These are phyloP conservation scores for Euborellia annulipes DNA, from an alignment of 1,140 invertebrate species.

Conservation along the genomic window DNA sequence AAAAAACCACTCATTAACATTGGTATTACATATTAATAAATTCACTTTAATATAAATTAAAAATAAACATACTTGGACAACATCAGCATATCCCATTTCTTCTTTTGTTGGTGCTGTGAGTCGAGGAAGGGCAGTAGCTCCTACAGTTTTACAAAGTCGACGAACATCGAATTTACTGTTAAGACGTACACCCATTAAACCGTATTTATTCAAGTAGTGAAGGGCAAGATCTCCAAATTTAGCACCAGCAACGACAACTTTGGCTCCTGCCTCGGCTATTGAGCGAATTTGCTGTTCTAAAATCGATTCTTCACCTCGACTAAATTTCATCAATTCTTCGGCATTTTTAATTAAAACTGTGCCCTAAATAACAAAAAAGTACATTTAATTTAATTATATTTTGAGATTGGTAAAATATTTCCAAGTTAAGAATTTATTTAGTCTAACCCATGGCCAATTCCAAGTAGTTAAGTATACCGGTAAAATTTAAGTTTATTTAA, in stretches of 20 bases:
- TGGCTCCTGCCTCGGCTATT: conserved; percentile 78
- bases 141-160: conserved; percentile 78
- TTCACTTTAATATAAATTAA: too few relatives aligned
- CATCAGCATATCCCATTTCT: conserved; percentile 85
- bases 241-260: conserved; percentile 87
- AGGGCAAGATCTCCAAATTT: conserved; percentile 97
- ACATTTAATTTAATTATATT: conserved; percentile 1
- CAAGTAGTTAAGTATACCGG: neutral
- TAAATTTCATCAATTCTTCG: conserved; percentile 87
- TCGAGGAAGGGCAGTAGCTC: conserved; percentile 65
- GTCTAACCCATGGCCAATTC: neutral
- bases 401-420: neutral
- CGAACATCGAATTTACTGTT: conserved; percentile 95
- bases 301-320: conserved; percentile 82
- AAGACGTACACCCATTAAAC: conserved; percentile 90
- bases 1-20: too few relatives aligned
- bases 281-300: conserved; percentile 88
- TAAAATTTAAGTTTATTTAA: neutral
- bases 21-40: too few relatives aligned
- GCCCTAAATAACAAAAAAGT: conserved; percentile 42
- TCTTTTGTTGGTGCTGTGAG: conserved; percentile 69
- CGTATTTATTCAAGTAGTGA: conserved; percentile 95
- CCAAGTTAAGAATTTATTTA: neutral
- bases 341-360: conserved; percentile 95
- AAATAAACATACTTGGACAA: too few relatives aligned